Conservation (phyloP, 1,140 invertebrate species). For the Papilio helenus region DNA sequence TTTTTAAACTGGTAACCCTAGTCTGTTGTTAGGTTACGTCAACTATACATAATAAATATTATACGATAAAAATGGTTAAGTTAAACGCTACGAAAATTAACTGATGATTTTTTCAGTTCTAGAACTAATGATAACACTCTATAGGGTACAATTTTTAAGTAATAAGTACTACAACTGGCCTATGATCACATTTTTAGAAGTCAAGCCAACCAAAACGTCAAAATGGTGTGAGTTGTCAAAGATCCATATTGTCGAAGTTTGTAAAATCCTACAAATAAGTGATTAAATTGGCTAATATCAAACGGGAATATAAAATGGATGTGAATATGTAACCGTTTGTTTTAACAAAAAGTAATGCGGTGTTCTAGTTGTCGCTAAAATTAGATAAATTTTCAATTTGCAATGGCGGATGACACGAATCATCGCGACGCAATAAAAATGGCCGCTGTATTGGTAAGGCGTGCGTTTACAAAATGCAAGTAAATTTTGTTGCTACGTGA, state of each 20-base stretch:
- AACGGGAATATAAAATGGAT: constrained; percentile 58
- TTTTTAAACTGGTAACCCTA: constrained; percentile 33
- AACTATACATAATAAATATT: constrained; percentile 19
- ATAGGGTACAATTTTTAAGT: constrained; percentile 41
- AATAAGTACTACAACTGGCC: constrained; percentile 71
- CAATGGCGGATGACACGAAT: constrained; percentile 83
- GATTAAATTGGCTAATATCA: constrained; percentile 60
- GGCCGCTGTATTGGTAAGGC: constrained; percentile 82
- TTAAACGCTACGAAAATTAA: constrained; percentile 24
- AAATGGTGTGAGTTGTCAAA: constrained; percentile 80
- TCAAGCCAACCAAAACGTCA: constrained; percentile 73
- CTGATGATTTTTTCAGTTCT: constrained; percentile 35
- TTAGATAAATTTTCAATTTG: constrained; percentile 67
- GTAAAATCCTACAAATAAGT: constrained; percentile 68
- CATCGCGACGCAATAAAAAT: constrained; percentile 82
- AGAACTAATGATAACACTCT: not conserved
- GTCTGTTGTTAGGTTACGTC: constrained; percentile 27
- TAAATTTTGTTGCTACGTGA: constrained; percentile 50
- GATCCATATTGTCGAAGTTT: constrained; percentile 70
- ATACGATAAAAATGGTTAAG: constrained; percentile 7
- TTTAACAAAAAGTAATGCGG: constrained; percentile 53
- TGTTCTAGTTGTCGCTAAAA: constrained; percentile 60
- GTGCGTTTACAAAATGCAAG: constrained; percentile 75
- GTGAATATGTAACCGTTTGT: constrained; percentile 61
- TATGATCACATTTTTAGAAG: constrained; percentile 52